Conservation (phyloP, 1,140 invertebrate species). For the Episyrphus balteatus region DNA sequence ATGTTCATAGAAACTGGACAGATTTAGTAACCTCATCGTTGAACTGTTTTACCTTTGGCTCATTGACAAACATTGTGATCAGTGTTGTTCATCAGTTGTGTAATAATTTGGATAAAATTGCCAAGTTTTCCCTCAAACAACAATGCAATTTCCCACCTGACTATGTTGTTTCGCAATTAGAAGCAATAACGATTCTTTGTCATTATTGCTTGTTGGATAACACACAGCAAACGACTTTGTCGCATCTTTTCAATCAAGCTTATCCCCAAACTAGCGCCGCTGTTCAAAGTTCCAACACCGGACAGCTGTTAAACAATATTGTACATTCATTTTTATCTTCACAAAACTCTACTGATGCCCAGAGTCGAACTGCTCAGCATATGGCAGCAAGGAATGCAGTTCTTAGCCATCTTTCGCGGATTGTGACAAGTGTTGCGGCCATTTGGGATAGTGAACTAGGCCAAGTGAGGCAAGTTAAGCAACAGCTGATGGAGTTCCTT, state of each 20-base stretch:
- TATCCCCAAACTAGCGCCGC: slow-evolving; percentile 40
- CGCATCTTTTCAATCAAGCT: slow-evolving; percentile 48
- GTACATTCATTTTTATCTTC: slow-evolving; percentile 64
- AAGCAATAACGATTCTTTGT: slow-evolving; percentile 70
- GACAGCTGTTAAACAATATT: slow-evolving; percentile 69
- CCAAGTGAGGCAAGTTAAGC: slow-evolving; percentile 46
- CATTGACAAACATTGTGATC: slow-evolving; percentile 64
- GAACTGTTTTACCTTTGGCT: slow-evolving; percentile 59
- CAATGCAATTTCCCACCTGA: slow-evolving; percentile 50
- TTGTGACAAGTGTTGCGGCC: slow-evolving; percentile 65
- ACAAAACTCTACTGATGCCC: slow-evolving; percentile 33
- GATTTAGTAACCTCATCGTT: slow-evolving; percentile 61
- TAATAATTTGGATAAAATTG: slow-evolving; percentile 61
- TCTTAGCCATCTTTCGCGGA: slow-evolving; percentile 67
- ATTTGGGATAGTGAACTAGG: slow-evolving; percentile 63
- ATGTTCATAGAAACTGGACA: slow-evolving; percentile 71
- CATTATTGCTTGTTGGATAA: slow-evolving; percentile 78
- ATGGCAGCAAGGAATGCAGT: slow-evolving; percentile 57
- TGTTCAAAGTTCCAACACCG: slow-evolving; percentile 46
- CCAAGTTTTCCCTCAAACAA: slow-evolving; percentile 28
- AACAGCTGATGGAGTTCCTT: slow-evolving; percentile 73
- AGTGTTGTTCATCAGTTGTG: slow-evolving; percentile 74
- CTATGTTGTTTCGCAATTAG: slow-evolving; percentile 68
- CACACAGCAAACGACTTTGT: slow-evolving; percentile 48
- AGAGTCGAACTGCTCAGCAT: slow-evolving; percentile 18